These are phyloP conservation scores for Drosophila baimaii DNA, from an alignment of 1,140 invertebrate species.

Conservation along the genomic window DNA sequence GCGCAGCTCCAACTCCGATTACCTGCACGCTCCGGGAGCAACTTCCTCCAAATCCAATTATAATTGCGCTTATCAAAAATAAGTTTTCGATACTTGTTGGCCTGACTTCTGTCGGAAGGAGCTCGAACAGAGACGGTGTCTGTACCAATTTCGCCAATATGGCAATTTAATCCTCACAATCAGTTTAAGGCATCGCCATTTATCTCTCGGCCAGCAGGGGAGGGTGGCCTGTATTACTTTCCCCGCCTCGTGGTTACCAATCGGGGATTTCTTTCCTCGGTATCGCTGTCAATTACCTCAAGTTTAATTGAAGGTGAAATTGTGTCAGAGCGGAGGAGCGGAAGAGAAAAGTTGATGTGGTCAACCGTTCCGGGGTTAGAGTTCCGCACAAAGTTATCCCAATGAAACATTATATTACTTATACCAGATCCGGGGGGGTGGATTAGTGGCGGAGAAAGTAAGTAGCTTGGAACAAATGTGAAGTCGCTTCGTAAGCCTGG, in stretches of 20 bases:
- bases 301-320: constrained; percentile 83
- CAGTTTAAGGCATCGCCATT: constrained; percentile 82
- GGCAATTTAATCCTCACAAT: constrained; percentile 84
- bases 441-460: constrained; percentile 34
- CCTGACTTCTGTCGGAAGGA: constrained; percentile 33
- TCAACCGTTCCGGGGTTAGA: constrained; percentile 55
- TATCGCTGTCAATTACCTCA: constrained; percentile 75
- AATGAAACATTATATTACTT: constrained; percentile 46
- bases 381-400: constrained; percentile 16
- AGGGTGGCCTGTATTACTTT: constrained; percentile 46
- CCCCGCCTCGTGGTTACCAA: constrained; percentile 46
- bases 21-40: constrained; percentile 42
- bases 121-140: constrained; percentile 44
- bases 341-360: constrained; percentile 67
- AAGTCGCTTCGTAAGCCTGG: not conserved
- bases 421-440: constrained; percentile 13
- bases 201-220: constrained; percentile 56
- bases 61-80: constrained; percentile 84
- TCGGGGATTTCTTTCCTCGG: constrained; percentile 54
- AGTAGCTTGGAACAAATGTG: constrained; percentile 29
- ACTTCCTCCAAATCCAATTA: constrained; percentile 83
- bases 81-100: constrained; percentile 80
- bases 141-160: constrained; percentile 81
- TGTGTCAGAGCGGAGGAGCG: constrained; percentile 43
- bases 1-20: constrained; percentile 35